Percentiles rank a stretch among this genome's conserved stretches.
These are phyloP conservation scores for Sebastes iracundus DNA, from an alignment of 2,797 vertebrate species.

Conservation along the genomic window DNA sequence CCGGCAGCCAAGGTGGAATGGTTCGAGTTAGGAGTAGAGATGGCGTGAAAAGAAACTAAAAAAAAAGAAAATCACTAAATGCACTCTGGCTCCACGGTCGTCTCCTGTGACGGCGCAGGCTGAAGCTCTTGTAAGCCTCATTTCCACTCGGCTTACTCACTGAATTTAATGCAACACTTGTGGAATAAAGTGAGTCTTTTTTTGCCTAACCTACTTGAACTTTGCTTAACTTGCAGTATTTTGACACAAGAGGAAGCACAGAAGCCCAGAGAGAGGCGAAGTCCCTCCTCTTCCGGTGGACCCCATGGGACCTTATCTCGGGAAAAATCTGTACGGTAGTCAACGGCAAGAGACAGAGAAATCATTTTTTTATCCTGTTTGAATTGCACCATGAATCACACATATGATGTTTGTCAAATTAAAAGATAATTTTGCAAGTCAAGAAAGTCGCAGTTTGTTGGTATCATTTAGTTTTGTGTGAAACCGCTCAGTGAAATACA, in stretches of 20 bases:
- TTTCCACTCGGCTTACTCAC: conserved; percentile 53
- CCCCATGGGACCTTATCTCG: too few species aligned
- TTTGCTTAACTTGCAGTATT: conserved; percentile 20
- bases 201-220: conserved; percentile 22
- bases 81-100: conserved; percentile 58
- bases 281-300: too few species aligned
- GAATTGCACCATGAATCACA: too few species aligned
- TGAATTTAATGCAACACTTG: conserved; percentile 61
- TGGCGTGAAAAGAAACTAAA: conserved; percentile 70
- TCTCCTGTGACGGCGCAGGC: conserved; percentile 62
- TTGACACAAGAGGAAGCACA: conserved; percentile 12
- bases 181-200: conserved; percentile 41
- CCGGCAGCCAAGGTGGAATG: conserved; percentile 72
- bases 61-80: conserved; percentile 43
- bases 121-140: conserved; percentile 57
- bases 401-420: too few species aligned
- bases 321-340: too few species aligned
- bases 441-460: too few species aligned
- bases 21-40: conserved; percentile 77
- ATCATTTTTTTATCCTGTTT: too few species aligned
- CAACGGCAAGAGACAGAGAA: too few species aligned
- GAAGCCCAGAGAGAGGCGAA: neutral
- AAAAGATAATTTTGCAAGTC: too few species aligned
- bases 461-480: too few species aligned
- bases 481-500: too few species aligned